Evolutionary conservation across 2,888 invertebrate species (phyloP).

Genomic region (Acanthococcus lagerstroemiae): DNA sequence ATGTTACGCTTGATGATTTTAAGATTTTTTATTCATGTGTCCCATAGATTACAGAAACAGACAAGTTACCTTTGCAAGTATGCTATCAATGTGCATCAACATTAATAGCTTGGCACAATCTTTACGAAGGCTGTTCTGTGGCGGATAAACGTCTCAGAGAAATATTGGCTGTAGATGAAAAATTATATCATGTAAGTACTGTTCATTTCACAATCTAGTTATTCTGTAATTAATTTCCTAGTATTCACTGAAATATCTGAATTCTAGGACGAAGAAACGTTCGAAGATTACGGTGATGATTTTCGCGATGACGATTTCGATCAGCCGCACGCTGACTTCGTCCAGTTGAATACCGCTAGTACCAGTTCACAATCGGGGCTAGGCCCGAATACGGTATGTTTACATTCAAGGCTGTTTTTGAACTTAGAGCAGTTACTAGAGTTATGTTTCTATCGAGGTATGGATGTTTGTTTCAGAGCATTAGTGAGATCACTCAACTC

Average conservation of each 20-base stretch:
- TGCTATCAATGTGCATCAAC: conserved; percentile 57
- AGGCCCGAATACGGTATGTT: no score
- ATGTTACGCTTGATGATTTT: background rate
- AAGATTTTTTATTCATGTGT: background rate
- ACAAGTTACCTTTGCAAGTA: conserved; percentile 50
- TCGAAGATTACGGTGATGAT: conserved; percentile 10
- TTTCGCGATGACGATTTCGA: background rate
- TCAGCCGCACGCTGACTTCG: no score
- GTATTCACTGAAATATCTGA: background rate
- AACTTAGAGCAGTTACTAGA: no score
- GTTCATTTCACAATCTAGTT: background rate
- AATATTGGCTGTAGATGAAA: conserved; percentile 16
- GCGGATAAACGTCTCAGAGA: conserved; percentile 46
- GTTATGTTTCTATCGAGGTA: no score
- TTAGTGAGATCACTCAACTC: no score
- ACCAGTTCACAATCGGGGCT: no score
- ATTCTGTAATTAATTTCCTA: background rate
- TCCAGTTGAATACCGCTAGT: no score
- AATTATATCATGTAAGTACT: background rate
- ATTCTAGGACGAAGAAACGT: conserved; percentile 1
- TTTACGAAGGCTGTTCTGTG: conserved; percentile 48
- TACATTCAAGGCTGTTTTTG: no score
- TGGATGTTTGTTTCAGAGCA: no score
- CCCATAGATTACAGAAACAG: conserved; percentile 46
- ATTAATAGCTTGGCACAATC: conserved; percentile 54